A percentile compares a stretch with the other conserved stretches of the same genome.
Conservation (phyloP, 2,888 invertebrate genomes). For the Ennomos fuscantarius region DNA sequence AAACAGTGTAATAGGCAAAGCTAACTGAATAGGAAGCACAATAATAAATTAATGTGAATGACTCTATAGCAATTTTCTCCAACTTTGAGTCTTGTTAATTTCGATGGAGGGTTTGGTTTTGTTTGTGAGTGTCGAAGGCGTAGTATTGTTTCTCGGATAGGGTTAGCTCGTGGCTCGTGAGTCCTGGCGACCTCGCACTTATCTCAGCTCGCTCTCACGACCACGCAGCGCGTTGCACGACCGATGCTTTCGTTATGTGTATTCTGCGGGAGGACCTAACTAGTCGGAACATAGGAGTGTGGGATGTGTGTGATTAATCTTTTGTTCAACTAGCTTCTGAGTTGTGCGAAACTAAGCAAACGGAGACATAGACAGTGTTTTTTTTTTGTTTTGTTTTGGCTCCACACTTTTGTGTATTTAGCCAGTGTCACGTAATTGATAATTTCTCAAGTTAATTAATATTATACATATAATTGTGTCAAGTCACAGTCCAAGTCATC, state of each 20-base stretch:
- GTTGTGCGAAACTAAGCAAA: too few relatives aligned
- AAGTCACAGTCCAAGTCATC: too few relatives aligned
- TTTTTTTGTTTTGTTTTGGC: too few relatives aligned
- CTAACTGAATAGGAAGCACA: constrained; percentile 36
- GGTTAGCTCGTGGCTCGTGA: constrained; percentile 41
- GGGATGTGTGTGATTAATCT: constrained; percentile 40
- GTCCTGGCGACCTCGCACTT: constrained; percentile 75
- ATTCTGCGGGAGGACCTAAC: constrained; percentile 24
- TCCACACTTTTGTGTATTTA: too few relatives aligned
- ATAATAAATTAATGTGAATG: constrained; percentile 38
- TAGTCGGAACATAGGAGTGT: constrained; percentile 40
- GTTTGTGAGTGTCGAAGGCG: constrained; percentile 10
- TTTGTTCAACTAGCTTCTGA: constrained; percentile 17
- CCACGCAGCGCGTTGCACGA: constrained; percentile 75
- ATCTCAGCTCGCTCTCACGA: constrained; percentile 79
- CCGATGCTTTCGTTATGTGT: constrained; percentile 64
- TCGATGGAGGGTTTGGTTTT: constrained; percentile 15
- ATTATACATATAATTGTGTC: too few relatives aligned
- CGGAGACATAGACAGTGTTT: too few relatives aligned
- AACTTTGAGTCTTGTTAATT: constrained; percentile 7
- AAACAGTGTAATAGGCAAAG: constrained; percentile 21
- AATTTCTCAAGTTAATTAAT: too few relatives aligned
- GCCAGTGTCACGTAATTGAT: too few relatives aligned
- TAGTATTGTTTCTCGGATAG: constrained; percentile 34
- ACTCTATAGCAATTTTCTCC: not conserved